Base-by-base conservation (phyloP, 1,140 invertebrate genomes). In the Euura lappo region DNA sequence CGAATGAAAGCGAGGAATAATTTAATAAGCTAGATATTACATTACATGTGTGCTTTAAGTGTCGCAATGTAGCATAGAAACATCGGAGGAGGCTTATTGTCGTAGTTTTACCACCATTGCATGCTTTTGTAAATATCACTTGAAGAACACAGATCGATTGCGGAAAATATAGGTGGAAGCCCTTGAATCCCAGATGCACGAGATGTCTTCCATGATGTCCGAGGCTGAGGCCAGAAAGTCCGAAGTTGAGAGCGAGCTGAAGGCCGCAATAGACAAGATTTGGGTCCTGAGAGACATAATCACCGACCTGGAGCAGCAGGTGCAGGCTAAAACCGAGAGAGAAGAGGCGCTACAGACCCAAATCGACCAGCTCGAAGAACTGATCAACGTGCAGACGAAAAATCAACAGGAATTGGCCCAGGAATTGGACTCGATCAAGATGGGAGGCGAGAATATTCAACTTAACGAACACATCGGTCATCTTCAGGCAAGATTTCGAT, bases 271-370 rank as follows among this genome's bases (percentile, higher is more conserved):
- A 11, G 93, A 94, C 7, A 95, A 95, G 81, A 91, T 95, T 28
- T 88, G 88, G 72, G 87, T 93, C 6, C 84, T 95, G 3, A 88
- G 94, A 46, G 93, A 96, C 51, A 93, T 95, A 68, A 94, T 97
- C 65, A 83, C 87, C 1, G 93, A 94, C 74, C 83, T 95, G 45
- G 94, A 96, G 79, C 86, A 85, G 6, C 93, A 95, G 76, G 81
- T 95, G 1, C 92, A 93, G 77, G 83, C 85, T 6, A 93, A 94
- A 81, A 84, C 74, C 2, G 85, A 89, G 65, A 80, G 79, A 45
- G 90, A 90, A 71, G 80, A 82, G 2, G 79, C 85, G n/a, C 77
- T 92, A 2, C 83, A 87, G 60, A 79, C 79, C 60, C 84, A 90
- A 74, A 86, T 90, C 4, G 78, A 87, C 43, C 79, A 86, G 2